Base-by-base conservation (phyloP, 2,113 vertebrate genomes). In the Peromyscus maniculatus region DNA sequence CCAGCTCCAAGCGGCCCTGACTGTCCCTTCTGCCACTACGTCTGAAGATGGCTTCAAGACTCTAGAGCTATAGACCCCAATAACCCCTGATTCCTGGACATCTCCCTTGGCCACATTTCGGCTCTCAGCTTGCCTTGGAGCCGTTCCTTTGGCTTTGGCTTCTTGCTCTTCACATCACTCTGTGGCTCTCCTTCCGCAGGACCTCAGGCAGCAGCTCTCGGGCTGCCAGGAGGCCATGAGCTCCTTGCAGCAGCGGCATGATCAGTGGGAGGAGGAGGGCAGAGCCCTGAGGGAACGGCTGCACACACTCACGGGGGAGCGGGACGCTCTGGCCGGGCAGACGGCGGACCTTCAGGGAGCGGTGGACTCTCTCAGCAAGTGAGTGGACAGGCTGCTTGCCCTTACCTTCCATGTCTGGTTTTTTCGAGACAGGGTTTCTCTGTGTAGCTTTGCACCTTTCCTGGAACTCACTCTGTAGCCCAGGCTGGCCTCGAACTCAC, bases 281-380 rank as follows among this genome's bases (percentile, higher is more conserved):
- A 97, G 96, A 77, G 97, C 96, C 87, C 98, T 99, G 97, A 98
- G 99, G 96, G 98, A 99, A 87, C 98, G 94, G 55, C 97, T 99
- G 26, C 98, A 99, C 87, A 98, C 98, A 75, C 98, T 98, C 91
- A 98, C 96, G 31, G 93, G 97, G 86, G 98, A 98, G 62, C 96
- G 97, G 77, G 98, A 96, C 87, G 79, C 22, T 0, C 96, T 98
- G 94, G 98, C 88, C 7, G 98, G 95, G 66, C 98, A 98, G 71
- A 97, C 74, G 3, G 94, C 97, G 93, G 97, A 96, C 80, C 98
- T 99, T 21, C 98, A 98, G 78, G 98, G 97, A 57, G 96, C 98
- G 87, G 97, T 98, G 79, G 98, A 99, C 93, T 95, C 97, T 49
- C 98, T 98, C 46, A 98, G 91, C 94, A 98, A 97, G 98, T 99